phyloP scores from a whole-genome alignment of 2,797 vertebrate species.

The Eospalax fontanierii region DNA sequence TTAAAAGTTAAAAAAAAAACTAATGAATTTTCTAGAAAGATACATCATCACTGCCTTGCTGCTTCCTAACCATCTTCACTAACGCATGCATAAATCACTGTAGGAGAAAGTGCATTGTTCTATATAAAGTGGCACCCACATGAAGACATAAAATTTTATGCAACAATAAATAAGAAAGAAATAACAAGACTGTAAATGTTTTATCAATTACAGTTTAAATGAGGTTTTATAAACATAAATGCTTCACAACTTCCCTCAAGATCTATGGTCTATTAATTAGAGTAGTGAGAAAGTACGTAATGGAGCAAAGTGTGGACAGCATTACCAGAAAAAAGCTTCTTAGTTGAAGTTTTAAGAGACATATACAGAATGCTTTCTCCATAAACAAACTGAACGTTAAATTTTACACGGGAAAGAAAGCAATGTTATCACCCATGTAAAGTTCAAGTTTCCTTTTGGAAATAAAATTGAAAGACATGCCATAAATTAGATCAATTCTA shows the following conservation, averaged over 20 bases:
- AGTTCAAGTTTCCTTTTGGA: not conserved
- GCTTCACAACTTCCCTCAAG: constrained; percentile 35
- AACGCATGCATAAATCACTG: not conserved
- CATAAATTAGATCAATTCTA: not conserved
- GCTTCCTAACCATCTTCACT: constrained; percentile 18
- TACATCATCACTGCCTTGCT: not conserved
- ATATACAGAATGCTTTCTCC: not conserved
- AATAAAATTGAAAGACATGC: constrained; percentile 1
- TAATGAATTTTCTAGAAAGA: constrained; percentile 18
- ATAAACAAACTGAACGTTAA: not conserved
- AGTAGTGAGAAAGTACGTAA: not conserved
- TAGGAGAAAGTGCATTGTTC: constrained; percentile 2
- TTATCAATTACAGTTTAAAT: constrained; percentile 39
- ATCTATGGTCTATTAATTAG: not conserved
- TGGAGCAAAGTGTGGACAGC: not conserved
- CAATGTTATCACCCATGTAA: not conserved
- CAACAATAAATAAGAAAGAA: constrained; percentile 16
- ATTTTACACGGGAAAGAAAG: not conserved
- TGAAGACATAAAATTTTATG: constrained; percentile 3
- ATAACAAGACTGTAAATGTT: constrained; percentile 56
- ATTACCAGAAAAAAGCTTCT: not conserved
- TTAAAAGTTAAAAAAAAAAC: not conserved
- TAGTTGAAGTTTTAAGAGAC: not conserved
- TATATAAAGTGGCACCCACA: not conserved
- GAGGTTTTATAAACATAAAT: constrained; percentile 7